Percentiles rank a stretch among this genome's conserved stretches.
Conservation (phyloP, 2,888 invertebrate species). For the Caenorhabditis afra region DNA sequence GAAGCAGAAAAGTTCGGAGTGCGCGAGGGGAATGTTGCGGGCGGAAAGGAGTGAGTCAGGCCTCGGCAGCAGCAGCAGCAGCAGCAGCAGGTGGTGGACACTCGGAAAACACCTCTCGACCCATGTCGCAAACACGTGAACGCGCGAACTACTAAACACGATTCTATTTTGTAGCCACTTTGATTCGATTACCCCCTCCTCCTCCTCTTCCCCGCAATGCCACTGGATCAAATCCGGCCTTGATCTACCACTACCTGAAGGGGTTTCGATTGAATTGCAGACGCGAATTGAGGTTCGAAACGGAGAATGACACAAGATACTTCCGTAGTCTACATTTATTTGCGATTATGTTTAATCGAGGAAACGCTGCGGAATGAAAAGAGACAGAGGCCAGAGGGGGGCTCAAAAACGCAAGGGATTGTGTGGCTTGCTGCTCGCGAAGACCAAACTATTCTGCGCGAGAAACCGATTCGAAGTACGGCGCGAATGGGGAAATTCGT, state of each 20-base stretch:
- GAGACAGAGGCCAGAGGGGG: background rate
- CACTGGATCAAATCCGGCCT: background rate
- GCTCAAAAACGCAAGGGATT: no score
- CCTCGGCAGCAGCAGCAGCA: slow-evolving; percentile 2
- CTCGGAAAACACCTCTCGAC: slow-evolving; percentile 13
- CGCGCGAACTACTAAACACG: slow-evolving; percentile 26
- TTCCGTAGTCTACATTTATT: background rate
- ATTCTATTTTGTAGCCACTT: slow-evolving; percentile 47
- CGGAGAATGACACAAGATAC: background rate
- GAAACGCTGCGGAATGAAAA: background rate
- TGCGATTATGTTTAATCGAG: background rate
- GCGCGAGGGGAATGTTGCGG: background rate
- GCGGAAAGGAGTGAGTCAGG: slow-evolving; percentile 25
- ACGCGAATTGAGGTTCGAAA: background rate
- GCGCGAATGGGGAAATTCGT: no score
- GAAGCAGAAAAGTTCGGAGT: slow-evolving; percentile 16
- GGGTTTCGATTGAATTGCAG: background rate
- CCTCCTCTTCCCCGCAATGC: background rate
- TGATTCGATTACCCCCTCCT: slow-evolving; percentile 18
- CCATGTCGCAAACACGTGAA: slow-evolving; percentile 44
- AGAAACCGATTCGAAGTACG: no score
- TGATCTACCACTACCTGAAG: background rate
- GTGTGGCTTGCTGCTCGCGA: no score
- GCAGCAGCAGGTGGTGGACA: slow-evolving; percentile 7
- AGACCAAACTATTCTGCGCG: no score